Evolutionary conservation across 1,140 invertebrate species (phyloP).

Genomic region (Ephestia elutella): DNA sequence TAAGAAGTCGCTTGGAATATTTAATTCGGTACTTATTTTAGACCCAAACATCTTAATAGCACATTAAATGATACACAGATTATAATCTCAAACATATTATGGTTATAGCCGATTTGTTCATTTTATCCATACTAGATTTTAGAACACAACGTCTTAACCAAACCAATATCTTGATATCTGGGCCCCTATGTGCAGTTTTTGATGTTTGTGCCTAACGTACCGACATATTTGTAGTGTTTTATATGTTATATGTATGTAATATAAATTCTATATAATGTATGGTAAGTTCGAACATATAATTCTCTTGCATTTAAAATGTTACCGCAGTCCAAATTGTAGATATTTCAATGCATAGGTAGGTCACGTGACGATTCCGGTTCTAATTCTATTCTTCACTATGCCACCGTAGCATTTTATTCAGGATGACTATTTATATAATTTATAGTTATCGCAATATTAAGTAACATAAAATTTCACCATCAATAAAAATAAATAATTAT

Average conservation of each 20-base stretch:
- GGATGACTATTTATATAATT: too few species aligned
- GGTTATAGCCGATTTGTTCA: too few species aligned
- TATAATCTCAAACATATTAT: too few species aligned
- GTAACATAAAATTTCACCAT: too few species aligned
- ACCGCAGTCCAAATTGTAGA: neutral
- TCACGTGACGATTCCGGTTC: neutral
- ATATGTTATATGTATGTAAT: conserved; percentile 24
- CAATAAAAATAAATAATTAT: too few species aligned
- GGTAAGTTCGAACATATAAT: neutral
- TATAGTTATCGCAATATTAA: too few species aligned
- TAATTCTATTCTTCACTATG: neutral
- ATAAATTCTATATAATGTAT: neutral
- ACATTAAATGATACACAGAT: neutral
- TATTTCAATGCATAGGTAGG: neutral
- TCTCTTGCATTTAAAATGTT: neutral
- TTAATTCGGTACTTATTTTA: conserved; percentile 13
- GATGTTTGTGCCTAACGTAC: conserved; percentile 16
- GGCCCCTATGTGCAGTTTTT: conserved; percentile 7
- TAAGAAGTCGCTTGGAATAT: conserved; percentile 22
- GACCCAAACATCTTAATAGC: conserved; percentile 15
- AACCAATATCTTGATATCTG: neutral
- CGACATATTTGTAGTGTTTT: conserved; percentile 22
- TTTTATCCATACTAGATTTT: neutral
- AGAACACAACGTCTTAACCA: neutral
- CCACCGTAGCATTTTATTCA: too few species aligned